phyloP scores from a whole-genome alignment of 2,797 vertebrate species.

The Lagodon rhomboides region DNA sequence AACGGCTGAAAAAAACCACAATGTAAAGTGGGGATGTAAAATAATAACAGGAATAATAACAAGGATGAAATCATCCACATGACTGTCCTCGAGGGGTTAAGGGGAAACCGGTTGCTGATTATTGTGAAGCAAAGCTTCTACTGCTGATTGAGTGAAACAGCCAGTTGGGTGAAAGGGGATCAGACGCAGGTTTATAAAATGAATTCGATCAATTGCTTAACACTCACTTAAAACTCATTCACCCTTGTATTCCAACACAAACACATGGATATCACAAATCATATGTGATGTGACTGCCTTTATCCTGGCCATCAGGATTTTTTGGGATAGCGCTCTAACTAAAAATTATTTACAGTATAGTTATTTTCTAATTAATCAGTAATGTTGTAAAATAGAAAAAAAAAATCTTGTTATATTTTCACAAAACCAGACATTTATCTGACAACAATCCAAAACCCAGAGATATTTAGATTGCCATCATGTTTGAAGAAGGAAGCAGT shows the following conservation, averaged over 20 bases:
- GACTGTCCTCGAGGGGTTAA: constrained; percentile 37
- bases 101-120: constrained; percentile 50
- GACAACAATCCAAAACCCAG: background rate
- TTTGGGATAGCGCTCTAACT: background rate
- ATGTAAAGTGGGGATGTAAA: constrained; percentile 56
- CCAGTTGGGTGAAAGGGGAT: constrained; percentile 22
- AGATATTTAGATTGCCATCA: background rate
- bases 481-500: background rate
- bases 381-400: background rate
- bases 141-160: constrained; percentile 42
- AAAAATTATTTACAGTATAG: background rate
- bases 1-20: constrained; percentile 69
- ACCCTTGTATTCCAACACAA: constrained; percentile 12
- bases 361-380: background rate
- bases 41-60: constrained; percentile 61
- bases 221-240: background rate
- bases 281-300: background rate
- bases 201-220: background rate
- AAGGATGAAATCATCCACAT: constrained; percentile 54
- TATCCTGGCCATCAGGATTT: background rate
- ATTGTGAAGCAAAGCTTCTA: constrained; percentile 33
- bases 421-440: background rate
- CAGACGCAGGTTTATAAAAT: constrained; percentile 12
- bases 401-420: background rate
- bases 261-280: constrained; percentile 14